phyloP scores from a whole-genome alignment of 2,888 invertebrate species.

The Caenorhabditis sp. region DNA sequence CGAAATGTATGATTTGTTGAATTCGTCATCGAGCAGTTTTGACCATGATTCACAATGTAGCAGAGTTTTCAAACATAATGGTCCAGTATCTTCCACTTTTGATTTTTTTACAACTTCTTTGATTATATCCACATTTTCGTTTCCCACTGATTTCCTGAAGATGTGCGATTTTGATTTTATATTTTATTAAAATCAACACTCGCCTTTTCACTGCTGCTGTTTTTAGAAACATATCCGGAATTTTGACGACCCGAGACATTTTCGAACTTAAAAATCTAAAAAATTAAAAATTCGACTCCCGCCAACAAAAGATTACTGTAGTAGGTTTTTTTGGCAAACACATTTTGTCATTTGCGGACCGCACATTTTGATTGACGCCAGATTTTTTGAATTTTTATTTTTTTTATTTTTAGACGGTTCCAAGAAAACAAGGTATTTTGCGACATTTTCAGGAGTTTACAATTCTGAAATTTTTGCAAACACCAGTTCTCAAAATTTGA shows the following conservation, averaged over 20 bases:
- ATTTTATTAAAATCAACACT: background rate
- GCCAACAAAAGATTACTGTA: background rate
- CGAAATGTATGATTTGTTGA: slow-evolving; percentile 68
- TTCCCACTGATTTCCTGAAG: background rate
- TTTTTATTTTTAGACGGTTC: background rate
- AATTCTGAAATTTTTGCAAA: no score
- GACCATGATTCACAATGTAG: slow-evolving; percentile 33
- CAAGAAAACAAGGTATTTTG: no score
- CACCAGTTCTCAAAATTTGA: no score
- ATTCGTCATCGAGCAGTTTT: slow-evolving; percentile 58
- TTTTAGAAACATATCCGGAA: slow-evolving; percentile 38
- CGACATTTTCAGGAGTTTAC: no score
- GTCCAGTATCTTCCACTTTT: slow-evolving; percentile 1
- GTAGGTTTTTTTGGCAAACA: background rate
- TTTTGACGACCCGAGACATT: slow-evolving; percentile 30
- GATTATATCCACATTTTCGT: background rate
- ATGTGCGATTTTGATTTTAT: background rate
- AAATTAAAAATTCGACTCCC: background rate
- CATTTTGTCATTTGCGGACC: background rate
- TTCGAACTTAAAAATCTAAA: background rate
- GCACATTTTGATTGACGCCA: background rate
- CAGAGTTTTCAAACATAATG: slow-evolving; percentile 4
- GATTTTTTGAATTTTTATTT: background rate
- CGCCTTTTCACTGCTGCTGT: slow-evolving; percentile 28
- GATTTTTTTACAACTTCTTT: background rate